Base-by-base conservation (phyloP, 2,113 vertebrate genomes). In the Salvator merianae region DNA sequence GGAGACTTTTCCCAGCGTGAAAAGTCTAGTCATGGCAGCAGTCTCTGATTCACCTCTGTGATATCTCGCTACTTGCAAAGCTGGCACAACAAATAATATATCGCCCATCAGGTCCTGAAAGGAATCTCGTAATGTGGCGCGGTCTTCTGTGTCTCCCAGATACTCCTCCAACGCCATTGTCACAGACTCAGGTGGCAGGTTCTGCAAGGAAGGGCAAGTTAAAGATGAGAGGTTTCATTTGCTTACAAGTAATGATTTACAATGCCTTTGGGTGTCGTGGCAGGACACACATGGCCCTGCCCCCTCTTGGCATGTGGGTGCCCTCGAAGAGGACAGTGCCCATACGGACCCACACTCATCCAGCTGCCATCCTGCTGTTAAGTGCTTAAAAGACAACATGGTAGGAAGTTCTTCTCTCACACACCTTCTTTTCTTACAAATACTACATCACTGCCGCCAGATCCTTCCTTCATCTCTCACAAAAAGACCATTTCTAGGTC, bases 21-120 rank as follows among this genome's bases (percentile, higher is more conserved):
- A n/a, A 16, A 4, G 5, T 47, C 28, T 14, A 43, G 26, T 20
- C 1, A 28, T 24, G 47, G 28, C 28, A 50, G 73, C 50, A 2
- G n/a, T 7, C 32, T 8, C 18, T 79, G 53, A 82, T 68, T 90
- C 93, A 97, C 96, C 90, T 95, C 95, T 95, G 88, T 97, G 96
- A 30, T 88, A 93, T 59, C 94, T 95, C 26, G 95, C 94, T 5
- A 83, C 14, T 86, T 87, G 92, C 30, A 96, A 85, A 26, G 92
- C 90, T 81, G 97, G 96, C 20, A 96, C 77, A 75, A 75, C 91
- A 26, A 97, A 95, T 0, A 95, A 0, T 0, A 82, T 0, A 72
- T 98, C 97, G 7, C 85, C 96, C 32, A 92, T 24, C 4, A 96
- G 1, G 72, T 97, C 94, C 16, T 89, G 83, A 59, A 93, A 95